Evolutionary conservation across 1,140 invertebrate genomes (phyloP).

Genomic region (Meloidogyne hapla): DNA sequence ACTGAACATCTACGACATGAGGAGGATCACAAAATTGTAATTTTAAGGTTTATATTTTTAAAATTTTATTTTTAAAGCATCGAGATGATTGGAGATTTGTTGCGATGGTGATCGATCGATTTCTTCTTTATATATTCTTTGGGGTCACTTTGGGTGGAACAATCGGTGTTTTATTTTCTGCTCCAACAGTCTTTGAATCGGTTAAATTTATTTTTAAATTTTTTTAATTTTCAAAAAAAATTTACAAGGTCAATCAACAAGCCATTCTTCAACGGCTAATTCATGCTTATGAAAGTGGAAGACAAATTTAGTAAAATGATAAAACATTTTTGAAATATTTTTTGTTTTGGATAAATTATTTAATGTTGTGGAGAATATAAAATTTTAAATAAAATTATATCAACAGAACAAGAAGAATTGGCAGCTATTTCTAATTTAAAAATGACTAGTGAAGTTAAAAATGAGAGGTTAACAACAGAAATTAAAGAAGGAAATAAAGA

Average conservation of each 20-base stretch:
- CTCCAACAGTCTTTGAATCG: slow-evolving; percentile 24
- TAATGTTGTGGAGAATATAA: no score
- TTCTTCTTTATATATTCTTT: slow-evolving; percentile 95
- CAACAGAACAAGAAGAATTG: no score
- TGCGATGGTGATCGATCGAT: slow-evolving; percentile 90
- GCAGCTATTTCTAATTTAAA: slow-evolving; percentile 12
- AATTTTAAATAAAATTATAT: no score
- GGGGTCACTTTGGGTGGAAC: slow-evolving; percentile 88
- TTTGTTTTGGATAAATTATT: no score
- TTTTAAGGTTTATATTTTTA: slow-evolving; percentile 28
- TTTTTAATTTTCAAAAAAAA: background rate
- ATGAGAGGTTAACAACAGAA: background rate
- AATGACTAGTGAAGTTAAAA: background rate
- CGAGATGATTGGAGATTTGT: slow-evolving; percentile 71
- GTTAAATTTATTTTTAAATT: background rate
- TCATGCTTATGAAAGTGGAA: slow-evolving; percentile 23
- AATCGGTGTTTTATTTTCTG: slow-evolving; percentile 65
- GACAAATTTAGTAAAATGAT: slow-evolving; percentile 11
- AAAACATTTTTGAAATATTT: no score
- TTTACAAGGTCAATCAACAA: slow-evolving; percentile 19
- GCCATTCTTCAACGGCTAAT: slow-evolving; percentile 20
- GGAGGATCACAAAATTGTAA: slow-evolving; percentile 59
- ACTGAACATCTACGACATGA: slow-evolving; percentile 61
- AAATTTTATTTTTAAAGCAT: slow-evolving; percentile 36
- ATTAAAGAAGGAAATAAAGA: background rate